A percentile compares a stretch with the other conserved stretches of the same genome.
Evolutionary conservation across 1,140 invertebrate genomes (phyloP).

Genomic region (Portunus trituberculatus): DNA sequence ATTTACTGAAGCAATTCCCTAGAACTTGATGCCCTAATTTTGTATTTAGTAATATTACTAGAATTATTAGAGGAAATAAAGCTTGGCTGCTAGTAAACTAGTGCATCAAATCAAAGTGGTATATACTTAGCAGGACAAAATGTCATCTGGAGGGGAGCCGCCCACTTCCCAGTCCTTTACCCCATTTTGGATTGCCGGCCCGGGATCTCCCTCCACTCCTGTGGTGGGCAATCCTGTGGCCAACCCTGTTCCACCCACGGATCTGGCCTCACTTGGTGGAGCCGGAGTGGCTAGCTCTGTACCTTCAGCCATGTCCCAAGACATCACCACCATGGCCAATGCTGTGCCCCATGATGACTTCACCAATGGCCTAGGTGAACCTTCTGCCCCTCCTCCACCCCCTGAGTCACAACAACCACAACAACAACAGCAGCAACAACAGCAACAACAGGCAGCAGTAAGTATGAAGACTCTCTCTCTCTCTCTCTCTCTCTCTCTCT

Average conservation of each 20-base stretch:
- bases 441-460: background rate
- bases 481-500: no score
- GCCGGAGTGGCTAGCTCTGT: slow-evolving; percentile 67
- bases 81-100: no score
- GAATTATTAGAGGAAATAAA: no score
- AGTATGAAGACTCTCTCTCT: background rate
- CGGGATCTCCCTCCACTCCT: slow-evolving; percentile 75
- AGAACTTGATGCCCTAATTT: no score
- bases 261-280: slow-evolving; percentile 66
- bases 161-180: slow-evolving; percentile 77
- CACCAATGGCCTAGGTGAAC: slow-evolving; percentile 65
- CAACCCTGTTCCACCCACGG: slow-evolving; percentile 74
- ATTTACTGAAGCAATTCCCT: no score
- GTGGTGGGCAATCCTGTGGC: slow-evolving; percentile 77
- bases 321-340: slow-evolving; percentile 78
- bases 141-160: slow-evolving; percentile 75
- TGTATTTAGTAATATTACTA: no score
- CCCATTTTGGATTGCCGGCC: slow-evolving; percentile 76
- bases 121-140: slow-evolving; percentile 40
- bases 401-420: slow-evolving; percentile 32
- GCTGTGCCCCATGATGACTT: slow-evolving; percentile 78
- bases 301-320: slow-evolving; percentile 67
- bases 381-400: slow-evolving; percentile 14
- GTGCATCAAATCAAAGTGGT: background rate
- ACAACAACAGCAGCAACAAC: background rate